phyloP scores from a whole-genome alignment of 30 jellyfish, hydroid and myxozoan genomes.

The Phacellophora camtschatica region DNA sequence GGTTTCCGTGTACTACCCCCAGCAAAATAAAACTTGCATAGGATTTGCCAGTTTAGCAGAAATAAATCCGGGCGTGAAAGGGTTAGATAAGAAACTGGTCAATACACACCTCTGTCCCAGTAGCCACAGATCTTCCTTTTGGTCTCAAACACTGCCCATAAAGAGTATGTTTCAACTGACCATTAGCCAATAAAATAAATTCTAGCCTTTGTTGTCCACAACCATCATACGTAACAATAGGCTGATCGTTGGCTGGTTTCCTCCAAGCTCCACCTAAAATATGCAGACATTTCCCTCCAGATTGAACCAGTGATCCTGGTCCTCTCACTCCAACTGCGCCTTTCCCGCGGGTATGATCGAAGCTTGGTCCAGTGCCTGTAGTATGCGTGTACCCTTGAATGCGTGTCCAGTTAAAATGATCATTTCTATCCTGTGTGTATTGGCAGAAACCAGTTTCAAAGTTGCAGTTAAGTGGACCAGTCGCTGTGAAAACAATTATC shows the following conservation, averaged over 20 bases:
- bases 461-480: conserved; percentile 82
- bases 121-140: conserved; percentile 77
- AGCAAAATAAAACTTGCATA: too few species aligned
- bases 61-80: too few species aligned
- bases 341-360: conserved; percentile 90
- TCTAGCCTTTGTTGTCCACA: conserved; percentile 94
- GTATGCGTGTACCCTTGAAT: conserved; percentile 87
- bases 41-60: too few species aligned
- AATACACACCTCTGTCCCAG: conserved; percentile 67
- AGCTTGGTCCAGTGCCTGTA: conserved; percentile 85
- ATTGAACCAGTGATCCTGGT: conserved; percentile 90
- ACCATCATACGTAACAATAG: conserved; percentile 82
- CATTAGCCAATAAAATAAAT: conserved; percentile 59
- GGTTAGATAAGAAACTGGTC: too few species aligned
- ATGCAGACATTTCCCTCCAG: conserved; percentile 85
- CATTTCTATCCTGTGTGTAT: conserved; percentile 57
- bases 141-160: conserved; percentile 81
- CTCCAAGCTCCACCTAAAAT: conserved; percentile 85
- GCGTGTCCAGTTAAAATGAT: conserved; percentile 91
- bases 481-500: conserved; percentile 60
- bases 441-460: conserved; percentile 81
- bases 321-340: conserved; percentile 93
- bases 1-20: too few species aligned
- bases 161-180: conserved; percentile 58
- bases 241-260: conserved; percentile 82